Percentiles rank a stretch among this genome's conserved stretches.
Conservation (phyloP, 2,797 vertebrate species). For the Aeoliscus strigatus region DNA sequence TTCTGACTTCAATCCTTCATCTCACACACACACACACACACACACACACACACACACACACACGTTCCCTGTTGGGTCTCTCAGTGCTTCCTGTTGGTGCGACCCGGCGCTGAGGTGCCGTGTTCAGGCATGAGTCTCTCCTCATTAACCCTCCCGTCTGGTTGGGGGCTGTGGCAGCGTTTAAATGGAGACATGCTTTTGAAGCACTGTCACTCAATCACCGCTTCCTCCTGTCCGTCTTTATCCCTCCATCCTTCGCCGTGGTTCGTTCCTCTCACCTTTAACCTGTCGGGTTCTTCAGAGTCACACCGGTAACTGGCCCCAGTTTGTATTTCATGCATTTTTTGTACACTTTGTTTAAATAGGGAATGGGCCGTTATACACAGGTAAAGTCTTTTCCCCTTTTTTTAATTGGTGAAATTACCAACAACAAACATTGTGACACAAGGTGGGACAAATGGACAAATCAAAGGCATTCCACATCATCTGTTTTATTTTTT, state of each 20-base stretch:
- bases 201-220: conserved; percentile 37
- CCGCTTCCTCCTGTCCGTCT: conserved; percentile 3
- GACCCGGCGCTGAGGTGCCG: conserved; percentile 32
- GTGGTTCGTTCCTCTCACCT: background rate
- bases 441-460: too few species aligned
- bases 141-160: conserved; percentile 63
- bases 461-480: too few species aligned
- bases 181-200: conserved; percentile 45
- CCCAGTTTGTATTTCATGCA: conserved; percentile 19
- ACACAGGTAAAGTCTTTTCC: too few species aligned
- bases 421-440: too few species aligned
- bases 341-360: background rate
- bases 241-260: background rate
- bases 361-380: too few species aligned
- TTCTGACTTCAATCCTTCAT: conserved; percentile 39
- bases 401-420: too few species aligned
- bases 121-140: conserved; percentile 51
- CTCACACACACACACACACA: conserved; percentile 11
- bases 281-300: conserved; percentile 12
- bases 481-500: too few species aligned
- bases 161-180: conserved; percentile 19
- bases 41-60: conserved; percentile 7
- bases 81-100: conserved; percentile 30
- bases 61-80: conserved; percentile 16
- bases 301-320: conserved; percentile 6